Percentiles rank a stretch among this genome's conserved stretches.
Conservation (phyloP, 1,140 invertebrate species). For the Diorhabda carinulata region DNA sequence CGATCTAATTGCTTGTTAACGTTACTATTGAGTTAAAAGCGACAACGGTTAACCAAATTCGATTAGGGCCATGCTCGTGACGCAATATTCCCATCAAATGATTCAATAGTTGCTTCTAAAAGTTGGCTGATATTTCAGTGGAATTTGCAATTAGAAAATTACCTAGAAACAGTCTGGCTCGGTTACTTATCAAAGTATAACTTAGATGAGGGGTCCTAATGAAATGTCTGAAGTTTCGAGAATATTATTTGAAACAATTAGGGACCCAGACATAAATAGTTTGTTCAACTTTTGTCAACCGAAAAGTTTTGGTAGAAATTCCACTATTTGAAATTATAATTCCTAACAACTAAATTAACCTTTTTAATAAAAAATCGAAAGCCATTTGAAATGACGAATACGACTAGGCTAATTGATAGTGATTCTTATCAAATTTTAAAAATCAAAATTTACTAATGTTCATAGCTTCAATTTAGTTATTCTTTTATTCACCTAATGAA, state of each 20-base stretch:
- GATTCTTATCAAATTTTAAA: too few relatives aligned
- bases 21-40: background rate
- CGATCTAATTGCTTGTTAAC: background rate
- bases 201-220: background rate
- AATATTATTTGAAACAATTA: background rate
- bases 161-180: background rate
- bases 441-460: too few relatives aligned
- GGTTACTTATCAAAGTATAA: background rate
- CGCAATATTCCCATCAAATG: background rate
- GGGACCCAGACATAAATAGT: background rate
- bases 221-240: background rate
- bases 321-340: background rate
- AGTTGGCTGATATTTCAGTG: background rate
- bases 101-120: slow-evolving; percentile 3
- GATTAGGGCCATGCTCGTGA: background rate
- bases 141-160: background rate
- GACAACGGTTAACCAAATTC: slow-evolving; percentile 2
- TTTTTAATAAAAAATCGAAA: too few relatives aligned
- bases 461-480: too few relatives aligned
- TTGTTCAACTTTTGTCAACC: background rate
- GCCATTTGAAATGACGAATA: too few relatives aligned
- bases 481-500: too few relatives aligned
- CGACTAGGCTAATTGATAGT: too few relatives aligned
- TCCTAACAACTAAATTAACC: too few relatives aligned
- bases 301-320: background rate